A percentile compares a stretch with the other conserved stretches of the same genome.
These are phyloP conservation scores for Meandrusa payeni DNA, from an alignment of 2,888 invertebrate genomes.

Conservation along the genomic window DNA sequence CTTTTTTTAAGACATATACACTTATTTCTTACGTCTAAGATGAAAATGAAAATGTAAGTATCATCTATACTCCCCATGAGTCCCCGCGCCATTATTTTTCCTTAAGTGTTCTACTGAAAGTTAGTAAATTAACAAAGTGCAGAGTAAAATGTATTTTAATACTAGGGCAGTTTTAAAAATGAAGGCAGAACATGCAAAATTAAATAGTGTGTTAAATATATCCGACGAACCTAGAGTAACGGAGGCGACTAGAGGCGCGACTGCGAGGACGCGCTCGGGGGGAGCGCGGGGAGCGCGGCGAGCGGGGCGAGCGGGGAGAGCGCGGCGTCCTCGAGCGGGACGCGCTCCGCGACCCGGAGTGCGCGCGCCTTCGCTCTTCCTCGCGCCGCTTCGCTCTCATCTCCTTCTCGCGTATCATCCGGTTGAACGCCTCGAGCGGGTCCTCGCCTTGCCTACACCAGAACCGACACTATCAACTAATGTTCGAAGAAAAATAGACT, in stretches of 20 bases:
- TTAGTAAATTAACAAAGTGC: no score
- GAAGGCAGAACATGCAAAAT: no score
- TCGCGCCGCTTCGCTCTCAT: constrained; percentile 84
- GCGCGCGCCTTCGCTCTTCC: constrained; percentile 79
- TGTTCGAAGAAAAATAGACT: no score
- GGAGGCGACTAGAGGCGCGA: constrained; percentile 56
- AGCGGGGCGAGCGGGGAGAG: constrained; percentile 59
- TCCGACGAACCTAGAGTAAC: constrained; percentile 68
- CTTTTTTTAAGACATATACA: no score
- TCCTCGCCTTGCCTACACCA: constrained; percentile 87
- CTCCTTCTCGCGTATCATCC: constrained; percentile 92
- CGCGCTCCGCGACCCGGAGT: constrained; percentile 40
- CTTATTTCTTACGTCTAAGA: no score
- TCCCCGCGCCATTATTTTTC: no score
- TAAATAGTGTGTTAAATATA: no score
- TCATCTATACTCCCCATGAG: no score
- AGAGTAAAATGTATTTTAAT: no score
- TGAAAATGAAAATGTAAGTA: no score
- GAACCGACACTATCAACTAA: constrained; percentile 28
- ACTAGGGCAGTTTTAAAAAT: no score
- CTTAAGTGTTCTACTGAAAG: no score
- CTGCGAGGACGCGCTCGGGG: constrained; percentile 51
- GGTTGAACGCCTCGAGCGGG: constrained; percentile 92
- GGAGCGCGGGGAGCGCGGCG: constrained; percentile 40
- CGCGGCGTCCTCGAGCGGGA: constrained; percentile 56